Conservation (phyloP, 1,140 invertebrate genomes). For the Scaptomyza montana region DNA sequence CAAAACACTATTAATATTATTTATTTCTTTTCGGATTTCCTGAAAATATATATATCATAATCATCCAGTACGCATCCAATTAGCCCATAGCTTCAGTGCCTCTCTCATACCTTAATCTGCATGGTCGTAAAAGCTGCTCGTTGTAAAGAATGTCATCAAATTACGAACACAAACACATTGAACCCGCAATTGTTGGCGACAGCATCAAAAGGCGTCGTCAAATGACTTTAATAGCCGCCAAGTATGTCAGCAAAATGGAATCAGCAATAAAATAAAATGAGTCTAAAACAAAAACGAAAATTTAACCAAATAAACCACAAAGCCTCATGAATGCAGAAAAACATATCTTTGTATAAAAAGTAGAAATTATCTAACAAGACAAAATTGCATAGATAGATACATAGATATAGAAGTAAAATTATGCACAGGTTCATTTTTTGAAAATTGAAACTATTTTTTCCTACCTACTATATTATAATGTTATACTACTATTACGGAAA, state of each 20-base stretch:
- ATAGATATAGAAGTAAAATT: no score
- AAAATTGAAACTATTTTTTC: no score
- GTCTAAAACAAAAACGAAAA: conserved; percentile 59
- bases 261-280: conserved; percentile 57
- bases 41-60: conserved; percentile 25
- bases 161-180: conserved; percentile 40
- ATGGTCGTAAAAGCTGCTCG: conserved; percentile 55
- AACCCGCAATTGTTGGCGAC: conserved; percentile 60
- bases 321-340: conserved; percentile 2
- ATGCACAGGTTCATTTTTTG: no score
- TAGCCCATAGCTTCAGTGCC: neutral
- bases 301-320: conserved; percentile 47
- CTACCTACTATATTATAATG: no score
- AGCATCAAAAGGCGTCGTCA: conserved; percentile 65
- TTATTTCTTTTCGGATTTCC: conserved; percentile 38
- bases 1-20: no score
- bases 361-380: no score
- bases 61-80: conserved; percentile 20
- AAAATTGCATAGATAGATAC: no score
- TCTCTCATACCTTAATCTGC: neutral
- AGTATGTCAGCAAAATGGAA: conserved; percentile 30
- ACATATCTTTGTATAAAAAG: neutral
- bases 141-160: conserved; percentile 65
- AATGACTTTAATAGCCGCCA: conserved; percentile 59
- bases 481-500: no score